Base-by-base conservation (phyloP, 23 tunicate species). In the Styela plicata region DNA sequence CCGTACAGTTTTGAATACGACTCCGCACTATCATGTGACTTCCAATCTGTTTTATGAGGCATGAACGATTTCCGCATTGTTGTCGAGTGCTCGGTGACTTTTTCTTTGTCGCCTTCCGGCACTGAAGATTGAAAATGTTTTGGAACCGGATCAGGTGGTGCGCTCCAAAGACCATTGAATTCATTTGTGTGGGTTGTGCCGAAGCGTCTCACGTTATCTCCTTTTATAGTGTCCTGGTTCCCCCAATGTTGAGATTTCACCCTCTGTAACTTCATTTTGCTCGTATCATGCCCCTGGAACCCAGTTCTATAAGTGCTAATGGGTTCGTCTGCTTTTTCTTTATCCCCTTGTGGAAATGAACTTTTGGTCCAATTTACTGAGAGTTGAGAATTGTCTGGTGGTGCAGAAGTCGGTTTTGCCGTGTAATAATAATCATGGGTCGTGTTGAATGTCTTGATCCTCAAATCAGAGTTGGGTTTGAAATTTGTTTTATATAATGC, bases 341-440 rank as follows among this genome's bases (percentile, higher is more conserved):
- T 83, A 62, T 91, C 97, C 76, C 97, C 97, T 76, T 91, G 97
- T 62, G 97, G 97, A 70, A 91, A 69, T 20, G 74, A 73, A 61
- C 87, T 91, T 71, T 78, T 82, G 34, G 74, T 65, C 84, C 86
- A 82, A 57, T 25, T 65, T 21, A 63, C 83, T 29, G 80, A 76
- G 25, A 86, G 64, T 17, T 78, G 65, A 2, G 97, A 63, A 30
- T 31, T 71, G 35, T 73, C 69, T 2, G 74, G 25, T 2, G 73
- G 75, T 21, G 70, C 68, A 19, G 84, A 23, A 1, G 63, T 13
- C 16, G 74, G 69, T 57, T 74, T 83, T 3, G 97, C 87, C 33
- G 71, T 91, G 64, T 74, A 91, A 36, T 70, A 83, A 37, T 63
- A 62, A 36, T 86, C 86, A 32, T 86, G 90, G 3, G 90, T 86